Evolutionary conservation across 1,140 invertebrate genomes (phyloP).

Genomic region (Drosophila saltans): DNA sequence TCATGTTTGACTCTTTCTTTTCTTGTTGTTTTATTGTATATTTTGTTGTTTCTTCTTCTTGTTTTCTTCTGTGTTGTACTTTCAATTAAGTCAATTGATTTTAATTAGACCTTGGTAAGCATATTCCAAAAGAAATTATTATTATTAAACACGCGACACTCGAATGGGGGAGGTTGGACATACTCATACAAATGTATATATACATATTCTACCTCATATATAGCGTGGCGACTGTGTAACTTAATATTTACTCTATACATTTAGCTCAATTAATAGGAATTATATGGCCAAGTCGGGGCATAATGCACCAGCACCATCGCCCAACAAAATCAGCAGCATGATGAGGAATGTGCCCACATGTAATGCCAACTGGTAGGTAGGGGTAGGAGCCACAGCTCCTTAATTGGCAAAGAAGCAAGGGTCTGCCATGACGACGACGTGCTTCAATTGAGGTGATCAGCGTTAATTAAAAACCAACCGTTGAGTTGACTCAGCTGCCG

Average conservation of each 20-base stretch:
- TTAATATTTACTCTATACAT: constrained; percentile 65
- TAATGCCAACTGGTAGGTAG: constrained; percentile 64
- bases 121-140: constrained; percentile 76
- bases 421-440: constrained; percentile 51
- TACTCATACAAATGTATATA: neutral
- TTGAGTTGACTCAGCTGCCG: constrained; percentile 64
- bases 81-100: constrained; percentile 81
- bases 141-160: constrained; percentile 79
- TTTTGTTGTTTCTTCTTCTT: constrained; percentile 1
- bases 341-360: constrained; percentile 62
- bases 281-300: constrained; percentile 64
- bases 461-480: constrained; percentile 76
- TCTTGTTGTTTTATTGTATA: constrained; percentile 10
- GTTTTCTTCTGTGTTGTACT: constrained; percentile 68
- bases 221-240: constrained; percentile 53
- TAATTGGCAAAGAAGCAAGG: constrained; percentile 32
- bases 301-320: constrained; percentile 54
- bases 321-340: constrained; percentile 15
- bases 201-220: constrained; percentile 46
- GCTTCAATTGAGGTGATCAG: constrained; percentile 80
- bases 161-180: constrained; percentile 15
- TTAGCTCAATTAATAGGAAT: constrained; percentile 75
- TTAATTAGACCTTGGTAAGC: constrained; percentile 79
- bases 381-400: constrained; percentile 25
- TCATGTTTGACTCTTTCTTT: constrained; percentile 54